A percentile compares a stretch with the other conserved stretches of the same genome.
Evolutionary conservation across 2,797 vertebrate species (phyloP).

Genomic region (Ctenopoma multispine): DNA sequence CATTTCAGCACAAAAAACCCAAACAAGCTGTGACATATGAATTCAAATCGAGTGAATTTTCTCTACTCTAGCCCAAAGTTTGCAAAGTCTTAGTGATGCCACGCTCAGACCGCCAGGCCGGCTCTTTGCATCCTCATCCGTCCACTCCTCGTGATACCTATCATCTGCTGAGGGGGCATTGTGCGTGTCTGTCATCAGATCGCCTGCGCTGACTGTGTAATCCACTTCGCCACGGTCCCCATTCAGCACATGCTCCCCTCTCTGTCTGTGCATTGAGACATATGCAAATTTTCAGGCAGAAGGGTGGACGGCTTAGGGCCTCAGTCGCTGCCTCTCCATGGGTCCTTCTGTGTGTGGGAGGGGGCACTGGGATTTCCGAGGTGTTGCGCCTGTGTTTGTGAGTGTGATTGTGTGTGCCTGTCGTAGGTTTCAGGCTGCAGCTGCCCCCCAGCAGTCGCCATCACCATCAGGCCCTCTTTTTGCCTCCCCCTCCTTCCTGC

Average conservation of each 20-base stretch:
- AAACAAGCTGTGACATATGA: constrained; percentile 33
- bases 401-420: constrained; percentile 61
- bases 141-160: constrained; percentile 78
- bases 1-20: background rate
- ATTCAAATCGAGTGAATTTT: constrained; percentile 38
- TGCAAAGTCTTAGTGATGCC: constrained; percentile 63
- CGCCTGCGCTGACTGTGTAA: constrained; percentile 85
- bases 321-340: constrained; percentile 80
- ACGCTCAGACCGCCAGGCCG: constrained; percentile 36
- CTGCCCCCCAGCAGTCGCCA: constrained; percentile 80
- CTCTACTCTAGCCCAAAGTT: constrained; percentile 54
- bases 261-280: constrained; percentile 85
- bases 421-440: constrained; percentile 77
- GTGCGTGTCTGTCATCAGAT: constrained; percentile 86
- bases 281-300: constrained; percentile 84
- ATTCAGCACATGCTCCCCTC: constrained; percentile 86
- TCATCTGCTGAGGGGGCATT: constrained; percentile 81
- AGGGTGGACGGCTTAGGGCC: constrained; percentile 84
- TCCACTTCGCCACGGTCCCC: constrained; percentile 84
- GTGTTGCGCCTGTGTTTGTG: constrained; percentile 54
- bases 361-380: constrained; percentile 74
- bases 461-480: constrained; percentile 72
- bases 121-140: constrained; percentile 73
- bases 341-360: constrained; percentile 77
- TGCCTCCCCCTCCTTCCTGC: constrained; percentile 58